phyloP scores from a whole-genome alignment of 2,113 vertebrate genomes.

The Crotalus tigris region DNA sequence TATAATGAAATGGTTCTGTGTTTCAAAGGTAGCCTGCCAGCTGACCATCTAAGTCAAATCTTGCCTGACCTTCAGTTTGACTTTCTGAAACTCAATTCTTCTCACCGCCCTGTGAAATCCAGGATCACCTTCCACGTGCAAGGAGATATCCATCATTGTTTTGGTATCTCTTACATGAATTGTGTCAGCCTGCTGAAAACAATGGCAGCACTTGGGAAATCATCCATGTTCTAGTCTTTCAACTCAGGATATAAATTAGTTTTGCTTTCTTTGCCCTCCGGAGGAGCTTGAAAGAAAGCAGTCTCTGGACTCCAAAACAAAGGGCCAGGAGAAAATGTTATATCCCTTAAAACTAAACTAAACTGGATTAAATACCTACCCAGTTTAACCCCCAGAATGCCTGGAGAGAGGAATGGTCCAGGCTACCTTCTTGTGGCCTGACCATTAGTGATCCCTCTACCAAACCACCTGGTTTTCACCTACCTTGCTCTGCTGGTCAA shows the following conservation, averaged over 20 bases:
- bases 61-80: background rate
- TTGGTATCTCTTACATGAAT: background rate
- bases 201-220: background rate
- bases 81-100: background rate
- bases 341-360: background rate
- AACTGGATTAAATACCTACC: background rate
- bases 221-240: background rate
- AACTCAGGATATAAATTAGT: background rate
- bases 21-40: background rate
- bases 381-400: background rate
- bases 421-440: background rate
- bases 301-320: background rate
- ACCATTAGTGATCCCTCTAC: background rate
- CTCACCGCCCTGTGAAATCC: background rate
- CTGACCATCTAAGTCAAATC: background rate
- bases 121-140: background rate
- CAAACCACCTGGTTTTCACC: too few species aligned
- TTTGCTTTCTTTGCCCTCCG: background rate
- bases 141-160: background rate
- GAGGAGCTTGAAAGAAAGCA: background rate
- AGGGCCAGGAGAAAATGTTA: background rate
- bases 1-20: background rate
- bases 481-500: too few species aligned
- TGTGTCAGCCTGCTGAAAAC: background rate
- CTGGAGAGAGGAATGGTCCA: background rate